Evolutionary conservation across 2,113 vertebrate genomes (phyloP).

Genomic region (Campylorhamphus procurvoides): DNA sequence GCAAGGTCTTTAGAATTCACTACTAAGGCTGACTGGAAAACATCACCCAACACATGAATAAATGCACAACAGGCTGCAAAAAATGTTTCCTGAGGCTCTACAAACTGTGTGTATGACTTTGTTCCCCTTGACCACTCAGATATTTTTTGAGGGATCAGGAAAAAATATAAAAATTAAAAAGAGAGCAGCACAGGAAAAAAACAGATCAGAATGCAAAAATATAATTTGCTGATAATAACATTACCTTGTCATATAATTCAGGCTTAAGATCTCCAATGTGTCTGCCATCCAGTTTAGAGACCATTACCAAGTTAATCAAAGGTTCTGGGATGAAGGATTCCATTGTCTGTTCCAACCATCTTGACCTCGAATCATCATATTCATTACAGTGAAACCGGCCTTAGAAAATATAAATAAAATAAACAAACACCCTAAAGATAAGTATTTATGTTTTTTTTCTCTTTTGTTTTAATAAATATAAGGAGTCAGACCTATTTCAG

Average conservation of each 20-base stretch:
- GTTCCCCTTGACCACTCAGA: not conserved
- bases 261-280: conserved; percentile 76
- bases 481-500: not conserved
- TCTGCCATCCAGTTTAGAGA: conserved; percentile 85
- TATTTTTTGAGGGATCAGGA: not conserved
- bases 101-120: not conserved
- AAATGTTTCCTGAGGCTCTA: not conserved
- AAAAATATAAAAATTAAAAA: not conserved
- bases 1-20: not conserved
- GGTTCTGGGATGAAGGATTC: conserved; percentile 88
- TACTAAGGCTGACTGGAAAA: not conserved
- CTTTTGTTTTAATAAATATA: not conserved
- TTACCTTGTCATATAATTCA: conserved; percentile 84
- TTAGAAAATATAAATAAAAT: conserved; percentile 55
- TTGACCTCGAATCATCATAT: conserved; percentile 76
- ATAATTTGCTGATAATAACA: not conserved
- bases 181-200: not conserved
- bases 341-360: conserved; percentile 84
- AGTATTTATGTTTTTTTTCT: not conserved
- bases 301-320: conserved; percentile 70
- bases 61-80: not conserved
- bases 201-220: not conserved
- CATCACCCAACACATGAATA: not conserved
- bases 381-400: conserved; percentile 90
- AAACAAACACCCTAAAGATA: not conserved